Conservation (phyloP, 2,113 vertebrate genomes). For the Cheilinus undulatus region DNA sequence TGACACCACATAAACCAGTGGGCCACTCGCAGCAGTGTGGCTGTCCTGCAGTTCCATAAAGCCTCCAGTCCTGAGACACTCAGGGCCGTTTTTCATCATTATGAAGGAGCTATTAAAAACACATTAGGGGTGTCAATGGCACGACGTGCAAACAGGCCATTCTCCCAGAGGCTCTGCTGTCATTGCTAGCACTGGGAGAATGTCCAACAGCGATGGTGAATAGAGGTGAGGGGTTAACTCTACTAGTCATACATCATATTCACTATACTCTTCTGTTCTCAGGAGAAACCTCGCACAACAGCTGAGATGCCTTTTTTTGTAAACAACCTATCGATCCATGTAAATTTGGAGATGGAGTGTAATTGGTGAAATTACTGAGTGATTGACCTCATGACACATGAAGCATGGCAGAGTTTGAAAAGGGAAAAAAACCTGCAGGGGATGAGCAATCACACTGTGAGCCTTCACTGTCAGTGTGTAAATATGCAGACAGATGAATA, state of each 20-base stretch:
- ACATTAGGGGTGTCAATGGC: conserved; percentile 74
- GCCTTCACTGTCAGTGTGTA: not conserved
- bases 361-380: conserved; percentile 43
- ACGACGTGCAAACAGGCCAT: conserved; percentile 58
- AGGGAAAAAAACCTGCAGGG: not conserved
- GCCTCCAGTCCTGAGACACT: conserved; percentile 62
- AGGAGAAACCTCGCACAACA: conserved; percentile 1
- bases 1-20: conserved; percentile 73
- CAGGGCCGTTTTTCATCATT: conserved; percentile 80
- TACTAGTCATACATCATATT: conserved; percentile 60
- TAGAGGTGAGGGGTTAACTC: conserved; percentile 71
- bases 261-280: conserved; percentile 27
- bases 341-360: conserved; percentile 24
- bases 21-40: conserved; percentile 52
- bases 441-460: not conserved
- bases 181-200: conserved; percentile 32
- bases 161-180: conserved; percentile 63
- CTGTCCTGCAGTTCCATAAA: conserved; percentile 64
- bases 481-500: not conserved
- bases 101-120: conserved; percentile 82
- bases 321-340: conserved; percentile 46
- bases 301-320: conserved; percentile 26
- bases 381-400: conserved; percentile 35
- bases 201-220: conserved; percentile 58
- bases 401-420: not conserved